Evolutionary conservation across 2,888 invertebrate species (phyloP), one percentile per base, ranked within the genome.

Genomic region (Campopleginae sp.): DNA sequence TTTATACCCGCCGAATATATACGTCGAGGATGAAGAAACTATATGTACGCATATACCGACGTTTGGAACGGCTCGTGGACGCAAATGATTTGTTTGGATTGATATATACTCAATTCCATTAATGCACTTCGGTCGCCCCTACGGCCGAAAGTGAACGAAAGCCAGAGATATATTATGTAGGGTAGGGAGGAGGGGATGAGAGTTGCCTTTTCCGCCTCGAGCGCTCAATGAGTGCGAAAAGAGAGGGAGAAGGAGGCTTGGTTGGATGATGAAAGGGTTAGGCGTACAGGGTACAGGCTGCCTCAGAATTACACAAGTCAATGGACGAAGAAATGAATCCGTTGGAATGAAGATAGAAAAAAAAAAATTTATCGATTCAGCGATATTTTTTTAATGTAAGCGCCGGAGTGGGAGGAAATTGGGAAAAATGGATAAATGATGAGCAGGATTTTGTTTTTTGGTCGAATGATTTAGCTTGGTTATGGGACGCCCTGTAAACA

Each of bases 51-150:
- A 58, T 63, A 38, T 61, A 75, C 14, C 54, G 63, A 71, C 38
- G 27, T 77, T 80, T 76, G 71, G 79, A 23, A 85, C n/a, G n/a
- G n/a, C 72, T 71, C 72, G 79, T 38, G 80, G 68, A 80, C 80
- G 76, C 72, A 80, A 80, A 85, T 85, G 80, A 82, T 82, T 85
- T 85, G 82, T 82, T 82, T 85, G 82, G 82, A 85, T 85, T 85
- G 85, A 85, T 85, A 82, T 85, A 85, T 85, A 85, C 72, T 85
- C 85, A 85, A 85, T 85, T 85, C 85, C 85, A 85, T 85, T 85
- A 82, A 85, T 85, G 85, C 85, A 85, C 82, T 85, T 72, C 44
- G 80, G 71, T 80, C 58, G 27, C 58, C 82, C 66, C 65, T 71
- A 74, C 76, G 82, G 75, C 76, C 72, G 80, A n/a, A 66, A 85